A percentile compares a stretch with the other conserved stretches of the same genome.
phyloP scores from a whole-genome alignment of 2,888 invertebrate genomes.

The Agrilus biguttatus region DNA sequence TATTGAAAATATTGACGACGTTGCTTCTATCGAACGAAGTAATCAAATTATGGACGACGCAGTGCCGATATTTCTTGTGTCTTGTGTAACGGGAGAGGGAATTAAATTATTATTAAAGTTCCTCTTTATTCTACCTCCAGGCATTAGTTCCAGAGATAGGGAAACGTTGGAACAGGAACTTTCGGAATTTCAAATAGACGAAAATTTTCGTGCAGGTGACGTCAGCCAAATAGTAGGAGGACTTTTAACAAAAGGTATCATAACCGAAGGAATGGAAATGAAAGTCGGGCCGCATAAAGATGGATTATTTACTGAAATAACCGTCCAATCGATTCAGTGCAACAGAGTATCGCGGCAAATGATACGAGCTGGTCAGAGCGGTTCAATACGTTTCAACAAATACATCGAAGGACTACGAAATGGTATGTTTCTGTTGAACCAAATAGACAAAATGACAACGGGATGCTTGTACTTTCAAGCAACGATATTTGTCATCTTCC shows the following conservation, averaged over 20 bases:
- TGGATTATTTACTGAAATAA: slow-evolving; percentile 63
- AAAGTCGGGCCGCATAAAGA: slow-evolving; percentile 63
- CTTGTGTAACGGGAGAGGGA: slow-evolving; percentile 80
- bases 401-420: slow-evolving; percentile 48
- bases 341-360: slow-evolving; percentile 81
- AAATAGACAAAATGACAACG: slow-evolving; percentile 29
- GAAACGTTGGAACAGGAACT: slow-evolving; percentile 59
- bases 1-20: slow-evolving; percentile 54
- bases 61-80: slow-evolving; percentile 75
- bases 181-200: slow-evolving; percentile 86
- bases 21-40: slow-evolving; percentile 55
- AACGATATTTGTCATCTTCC: slow-evolving; percentile 76
- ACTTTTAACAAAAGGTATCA: slow-evolving; percentile 66
- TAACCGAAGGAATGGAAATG: slow-evolving; percentile 70
- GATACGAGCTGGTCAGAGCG: slow-evolving; percentile 83
- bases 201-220: slow-evolving; percentile 76
- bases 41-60: slow-evolving; percentile 48
- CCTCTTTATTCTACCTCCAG: slow-evolving; percentile 67
- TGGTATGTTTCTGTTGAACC: slow-evolving; percentile 71
- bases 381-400: slow-evolving; percentile 62
- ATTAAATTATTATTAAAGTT: slow-evolving; percentile 72
- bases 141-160: slow-evolving; percentile 45
- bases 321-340: slow-evolving; percentile 75
- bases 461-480: slow-evolving; percentile 47
- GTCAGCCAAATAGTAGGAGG: slow-evolving; percentile 78